Percentiles rank a stretch among this genome's conserved stretches.
Conservation (phyloP, 2,888 invertebrate genomes). For the Bruchidius siliquastri region DNA sequence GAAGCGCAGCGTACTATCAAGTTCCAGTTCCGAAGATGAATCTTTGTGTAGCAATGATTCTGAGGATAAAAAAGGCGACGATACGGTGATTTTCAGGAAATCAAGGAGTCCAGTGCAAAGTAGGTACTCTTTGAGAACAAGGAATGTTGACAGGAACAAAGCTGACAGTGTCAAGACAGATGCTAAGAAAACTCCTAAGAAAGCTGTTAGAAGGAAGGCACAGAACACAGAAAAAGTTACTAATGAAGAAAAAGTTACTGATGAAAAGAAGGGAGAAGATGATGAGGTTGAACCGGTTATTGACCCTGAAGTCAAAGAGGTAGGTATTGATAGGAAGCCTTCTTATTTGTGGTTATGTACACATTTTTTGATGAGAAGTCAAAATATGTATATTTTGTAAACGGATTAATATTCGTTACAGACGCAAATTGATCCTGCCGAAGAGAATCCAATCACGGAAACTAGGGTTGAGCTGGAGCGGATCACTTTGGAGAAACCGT, state of each 20-base stretch:
- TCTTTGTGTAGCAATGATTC: slow-evolving; percentile 2
- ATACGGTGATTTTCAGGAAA: slow-evolving; percentile 24
- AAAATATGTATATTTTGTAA: too few species aligned
- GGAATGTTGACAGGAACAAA: slow-evolving; percentile 3
- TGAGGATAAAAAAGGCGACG: slow-evolving; percentile 16
- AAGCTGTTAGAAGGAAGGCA: neutral
- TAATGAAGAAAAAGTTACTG: neutral
- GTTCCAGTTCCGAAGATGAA: slow-evolving; percentile 10
- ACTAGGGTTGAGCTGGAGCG: neutral
- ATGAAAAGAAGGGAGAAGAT: slow-evolving; percentile 1
- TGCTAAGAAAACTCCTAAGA: slow-evolving; percentile 1
- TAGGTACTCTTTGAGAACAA: slow-evolving; percentile 15
- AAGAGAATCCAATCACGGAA: too few species aligned
- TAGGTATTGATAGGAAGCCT: too few species aligned
- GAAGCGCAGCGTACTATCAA: slow-evolving; percentile 8
- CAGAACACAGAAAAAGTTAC: slow-evolving; percentile 2
- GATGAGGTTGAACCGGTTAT: neutral
- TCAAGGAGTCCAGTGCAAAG: slow-evolving; percentile 13
- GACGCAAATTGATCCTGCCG: too few species aligned
- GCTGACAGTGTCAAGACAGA: neutral
- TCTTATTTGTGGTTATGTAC: too few species aligned
- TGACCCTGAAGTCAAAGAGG: too few species aligned
- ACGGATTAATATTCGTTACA: too few species aligned
- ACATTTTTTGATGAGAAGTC: too few species aligned
- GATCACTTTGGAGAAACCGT: neutral